phyloP scores from a whole-genome alignment of 2,113 vertebrate species.

The Trichechus manatus region DNA sequence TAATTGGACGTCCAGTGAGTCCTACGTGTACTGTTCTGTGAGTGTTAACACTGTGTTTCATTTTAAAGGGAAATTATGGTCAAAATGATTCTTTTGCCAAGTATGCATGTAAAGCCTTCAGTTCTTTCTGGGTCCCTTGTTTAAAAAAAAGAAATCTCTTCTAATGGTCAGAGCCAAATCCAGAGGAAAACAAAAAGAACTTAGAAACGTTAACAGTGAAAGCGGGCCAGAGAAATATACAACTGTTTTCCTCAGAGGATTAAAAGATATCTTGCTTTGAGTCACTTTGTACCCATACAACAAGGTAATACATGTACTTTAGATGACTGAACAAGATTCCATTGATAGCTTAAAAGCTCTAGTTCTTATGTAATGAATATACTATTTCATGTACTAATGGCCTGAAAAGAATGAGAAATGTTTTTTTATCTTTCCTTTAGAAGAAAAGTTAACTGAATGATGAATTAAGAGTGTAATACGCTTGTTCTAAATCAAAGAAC shows the following conservation, averaged over 20 bases:
- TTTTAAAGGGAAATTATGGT: slow-evolving; percentile 29
- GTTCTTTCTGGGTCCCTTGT: slow-evolving; percentile 23
- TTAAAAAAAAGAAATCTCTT: slow-evolving; percentile 1
- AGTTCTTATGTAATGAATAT: slow-evolving; percentile 69
- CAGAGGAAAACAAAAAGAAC: slow-evolving; percentile 75
- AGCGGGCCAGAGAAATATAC: slow-evolving; percentile 70
- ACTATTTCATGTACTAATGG: slow-evolving; percentile 79
- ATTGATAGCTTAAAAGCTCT: slow-evolving; percentile 77
- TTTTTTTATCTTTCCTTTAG: slow-evolving; percentile 72
- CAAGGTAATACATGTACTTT: slow-evolving; percentile 77
- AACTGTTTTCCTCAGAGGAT: slow-evolving; percentile 64
- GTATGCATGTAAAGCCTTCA: background rate
- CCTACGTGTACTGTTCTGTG: background rate
- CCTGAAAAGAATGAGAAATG: slow-evolving; percentile 76
- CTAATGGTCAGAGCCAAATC: slow-evolving; percentile 55
- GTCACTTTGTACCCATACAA: slow-evolving; percentile 69
- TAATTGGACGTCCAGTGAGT: background rate
- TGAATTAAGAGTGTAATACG: slow-evolving; percentile 70
- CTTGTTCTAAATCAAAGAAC: slow-evolving; percentile 77
- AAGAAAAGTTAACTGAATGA: slow-evolving; percentile 77
- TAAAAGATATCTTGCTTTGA: slow-evolving; percentile 75
- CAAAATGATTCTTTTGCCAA: slow-evolving; percentile 2
- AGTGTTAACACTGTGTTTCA: background rate
- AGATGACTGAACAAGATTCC: slow-evolving; percentile 70
- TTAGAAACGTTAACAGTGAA: slow-evolving; percentile 72